Conservation (phyloP, 2,113 vertebrate species). For the Burhinus oedicnemus region DNA sequence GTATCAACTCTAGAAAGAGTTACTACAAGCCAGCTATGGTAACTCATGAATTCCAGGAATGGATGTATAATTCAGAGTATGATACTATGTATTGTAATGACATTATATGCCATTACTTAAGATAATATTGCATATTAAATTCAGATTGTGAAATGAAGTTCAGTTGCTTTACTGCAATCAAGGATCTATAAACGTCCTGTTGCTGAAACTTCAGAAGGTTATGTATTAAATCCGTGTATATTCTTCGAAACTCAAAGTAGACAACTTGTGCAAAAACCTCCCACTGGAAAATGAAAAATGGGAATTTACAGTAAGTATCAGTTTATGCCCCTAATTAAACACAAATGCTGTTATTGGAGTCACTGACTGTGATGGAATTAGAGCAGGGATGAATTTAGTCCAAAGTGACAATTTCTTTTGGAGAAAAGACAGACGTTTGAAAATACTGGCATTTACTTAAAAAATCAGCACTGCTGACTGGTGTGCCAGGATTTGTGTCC, state of each 20-base stretch:
- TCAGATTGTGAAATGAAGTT: constrained; percentile 44
- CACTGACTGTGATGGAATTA: constrained; percentile 9
- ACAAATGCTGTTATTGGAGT: not conserved
- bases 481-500: not conserved
- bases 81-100: constrained; percentile 33
- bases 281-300: constrained; percentile 38
- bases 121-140: constrained; percentile 48
- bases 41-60: constrained; percentile 6
- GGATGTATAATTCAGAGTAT: constrained; percentile 35
- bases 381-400: not conserved
- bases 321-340: constrained; percentile 25
- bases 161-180: constrained; percentile 42
- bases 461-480: not conserved
- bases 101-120: constrained; percentile 41
- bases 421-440: not conserved
- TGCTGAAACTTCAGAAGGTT: constrained; percentile 36
- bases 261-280: constrained; percentile 11
- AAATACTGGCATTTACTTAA: not conserved
- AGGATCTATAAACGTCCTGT: constrained; percentile 47
- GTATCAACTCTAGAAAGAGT: not conserved
- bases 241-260: not conserved
- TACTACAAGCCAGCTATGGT: not conserved
- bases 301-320: not conserved
- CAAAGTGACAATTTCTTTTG: not conserved
- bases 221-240: not conserved